Evolutionary conservation across 1,140 invertebrate genomes (phyloP), one percentile per base, ranked within the genome.

Genomic region (Aphidius ervi): DNA sequence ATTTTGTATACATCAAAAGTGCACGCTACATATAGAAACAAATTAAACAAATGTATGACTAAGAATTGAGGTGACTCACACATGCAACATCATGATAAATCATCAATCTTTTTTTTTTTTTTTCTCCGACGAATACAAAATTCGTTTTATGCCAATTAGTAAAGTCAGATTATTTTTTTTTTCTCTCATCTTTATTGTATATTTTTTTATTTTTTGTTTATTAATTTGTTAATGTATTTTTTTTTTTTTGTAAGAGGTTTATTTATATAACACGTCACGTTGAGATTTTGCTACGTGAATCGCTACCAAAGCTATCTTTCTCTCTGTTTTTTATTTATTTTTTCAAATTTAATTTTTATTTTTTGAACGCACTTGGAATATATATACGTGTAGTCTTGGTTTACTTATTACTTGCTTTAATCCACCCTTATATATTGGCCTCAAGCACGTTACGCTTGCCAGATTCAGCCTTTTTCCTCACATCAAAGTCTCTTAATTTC

Each of bases 41-140:
- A 31, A 31, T 31, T 31, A 31, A 31, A 31, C 4, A 31, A 31
- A 58, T 31, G 23, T 31, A 31, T 31, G 23, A 31, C 23, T 31
- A 31, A 31, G 2, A 31, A 61, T 57, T 56, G 58, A 65, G 58
- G 58, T 62, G 45, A 50, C 20, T 58, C 57, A 58, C 59, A 63
- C 63, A 55, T 67, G 65, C 53, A 20, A 57, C 60, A 58, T 56
- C 58, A 45, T 43, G 60, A 59, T 67, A 65, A 67, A 67, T 67
- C 65, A 67, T 47, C 37, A 42, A 31, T 63, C 4, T 9, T 7
- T 9, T 6, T 56, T 56, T 3, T 43, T 42, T 42, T 58, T 31
- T 37, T 40, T 23, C 7, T 40, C 8, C 39, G 23, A 43, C 41
- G 54, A 31, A 5, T 9, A 9, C 5, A 37, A 47, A 20, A 39